Conservation (phyloP, 2,113 vertebrate genomes). For the Chitala chitala region DNA sequence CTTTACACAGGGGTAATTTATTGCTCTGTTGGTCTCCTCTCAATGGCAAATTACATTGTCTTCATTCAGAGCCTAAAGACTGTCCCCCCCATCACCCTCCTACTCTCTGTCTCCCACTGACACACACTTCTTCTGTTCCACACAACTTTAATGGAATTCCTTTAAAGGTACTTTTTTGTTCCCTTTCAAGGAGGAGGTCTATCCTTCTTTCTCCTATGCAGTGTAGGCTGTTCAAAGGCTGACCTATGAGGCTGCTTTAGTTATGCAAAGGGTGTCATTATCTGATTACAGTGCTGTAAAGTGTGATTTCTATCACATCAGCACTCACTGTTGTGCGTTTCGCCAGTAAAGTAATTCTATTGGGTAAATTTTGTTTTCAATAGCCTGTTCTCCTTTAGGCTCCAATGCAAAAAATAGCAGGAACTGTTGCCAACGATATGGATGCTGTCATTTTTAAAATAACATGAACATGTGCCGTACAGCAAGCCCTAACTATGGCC, state of each 20-base stretch:
- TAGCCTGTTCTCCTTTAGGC: no score
- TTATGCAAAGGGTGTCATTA: constrained; percentile 59
- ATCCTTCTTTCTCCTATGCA: constrained; percentile 51
- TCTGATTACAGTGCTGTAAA: not conserved
- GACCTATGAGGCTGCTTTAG: constrained; percentile 64
- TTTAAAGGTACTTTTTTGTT: constrained; percentile 30
- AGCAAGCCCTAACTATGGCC: no score
- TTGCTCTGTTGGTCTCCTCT: constrained; percentile 77
- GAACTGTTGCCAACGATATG: no score
- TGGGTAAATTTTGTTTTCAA: no score
- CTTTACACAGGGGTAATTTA: constrained; percentile 77
- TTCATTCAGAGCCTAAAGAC: constrained; percentile 65
- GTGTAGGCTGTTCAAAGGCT: constrained; percentile 49
- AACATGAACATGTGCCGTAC: no score
- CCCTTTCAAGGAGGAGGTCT: constrained; percentile 8
- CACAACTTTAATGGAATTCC: constrained; percentile 23
- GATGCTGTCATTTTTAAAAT: no score
- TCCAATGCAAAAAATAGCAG: not conserved
- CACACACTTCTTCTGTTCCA: not conserved
- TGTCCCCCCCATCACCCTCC: constrained; percentile 34
- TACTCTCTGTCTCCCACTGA: not conserved
- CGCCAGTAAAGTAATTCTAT: not conserved
- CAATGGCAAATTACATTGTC: constrained; percentile 79
- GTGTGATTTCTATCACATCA: not conserved
- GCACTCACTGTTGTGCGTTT: not conserved